These are phyloP conservation scores for Lycaon pictus DNA, from an alignment of 2,113 vertebrate species.

Conservation along the genomic window DNA sequence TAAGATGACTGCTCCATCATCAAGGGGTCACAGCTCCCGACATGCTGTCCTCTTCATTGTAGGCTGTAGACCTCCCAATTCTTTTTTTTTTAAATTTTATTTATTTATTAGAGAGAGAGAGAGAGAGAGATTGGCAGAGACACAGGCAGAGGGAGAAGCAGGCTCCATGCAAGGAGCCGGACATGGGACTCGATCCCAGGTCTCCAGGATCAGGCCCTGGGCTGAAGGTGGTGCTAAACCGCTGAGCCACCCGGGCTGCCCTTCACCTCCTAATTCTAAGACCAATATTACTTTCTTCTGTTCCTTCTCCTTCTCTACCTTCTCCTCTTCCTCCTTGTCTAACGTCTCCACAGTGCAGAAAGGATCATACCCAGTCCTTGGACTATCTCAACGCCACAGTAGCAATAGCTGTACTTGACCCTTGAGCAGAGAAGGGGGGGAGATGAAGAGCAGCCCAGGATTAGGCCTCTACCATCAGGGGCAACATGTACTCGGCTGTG, in stretches of 20 bases:
- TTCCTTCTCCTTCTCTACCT: not conserved
- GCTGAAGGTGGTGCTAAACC: too few species aligned
- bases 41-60: not conserved
- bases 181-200: too few species aligned
- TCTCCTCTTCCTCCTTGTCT: not conserved
- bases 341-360: not conserved
- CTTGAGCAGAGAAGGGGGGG: not conserved
- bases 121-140: too few species aligned
- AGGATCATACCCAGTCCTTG: not conserved
- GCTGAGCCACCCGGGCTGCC: too few species aligned
- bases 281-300: not conserved
- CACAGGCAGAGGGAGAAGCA: too few species aligned
- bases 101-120: too few species aligned
- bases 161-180: too few species aligned
- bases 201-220: too few species aligned
- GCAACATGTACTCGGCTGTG: not conserved
- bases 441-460: not conserved
- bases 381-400: not conserved
- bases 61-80: not conserved
- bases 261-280: not conserved
- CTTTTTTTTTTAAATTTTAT: too few species aligned
- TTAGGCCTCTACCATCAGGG: not conserved
- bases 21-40: not conserved
- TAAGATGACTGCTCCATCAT: not conserved
- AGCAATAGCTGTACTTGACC: too few species aligned